Evolutionary conservation across 2,797 vertebrate genomes (phyloP).

Genomic region (Aeoliscus strigatus): DNA sequence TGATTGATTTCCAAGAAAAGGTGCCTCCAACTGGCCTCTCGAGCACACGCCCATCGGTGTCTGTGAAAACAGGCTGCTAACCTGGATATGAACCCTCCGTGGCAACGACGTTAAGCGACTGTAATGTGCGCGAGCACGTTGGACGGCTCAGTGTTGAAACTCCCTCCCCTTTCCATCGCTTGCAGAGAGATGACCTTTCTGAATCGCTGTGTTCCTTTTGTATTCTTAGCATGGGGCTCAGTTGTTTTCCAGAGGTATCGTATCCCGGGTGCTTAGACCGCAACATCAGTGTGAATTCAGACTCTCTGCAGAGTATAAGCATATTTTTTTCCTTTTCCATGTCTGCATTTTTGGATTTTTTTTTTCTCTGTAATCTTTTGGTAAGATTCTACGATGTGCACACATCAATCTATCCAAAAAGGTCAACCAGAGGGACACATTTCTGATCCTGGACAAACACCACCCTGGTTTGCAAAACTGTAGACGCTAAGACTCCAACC

Average conservation of each 20-base stretch:
- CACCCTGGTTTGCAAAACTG: neutral
- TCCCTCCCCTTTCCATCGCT: constrained; percentile 26
- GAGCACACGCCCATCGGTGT: constrained; percentile 33
- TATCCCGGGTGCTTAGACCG: constrained; percentile 8
- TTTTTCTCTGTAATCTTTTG: constrained; percentile 6
- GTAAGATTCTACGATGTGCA: constrained; percentile 1
- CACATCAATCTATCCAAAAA: neutral
- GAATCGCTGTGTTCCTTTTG: constrained; percentile 9
- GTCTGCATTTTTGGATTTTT: too few relatives aligned
- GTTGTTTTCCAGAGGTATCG: constrained; percentile 29
- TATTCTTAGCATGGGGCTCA: constrained; percentile 26
- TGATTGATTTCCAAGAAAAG: constrained; percentile 37
- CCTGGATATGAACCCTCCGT: constrained; percentile 43
- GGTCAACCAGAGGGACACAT: too few relatives aligned
- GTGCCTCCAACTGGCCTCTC: constrained; percentile 9
- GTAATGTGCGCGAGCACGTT: constrained; percentile 23
- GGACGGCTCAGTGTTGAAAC: constrained; percentile 29
- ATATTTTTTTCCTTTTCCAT: neutral
- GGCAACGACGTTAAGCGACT: constrained; percentile 17
- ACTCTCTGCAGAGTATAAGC: neutral
- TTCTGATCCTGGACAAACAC: neutral
- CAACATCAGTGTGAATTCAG: constrained; percentile 9
- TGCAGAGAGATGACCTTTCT: constrained; percentile 36
- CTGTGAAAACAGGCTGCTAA: constrained; percentile 42
- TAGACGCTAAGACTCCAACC: neutral